Evolutionary conservation across 1,140 invertebrate species (phyloP), one percentile per base, ranked within the genome.

Genomic region (Papilio xuthus): DNA sequence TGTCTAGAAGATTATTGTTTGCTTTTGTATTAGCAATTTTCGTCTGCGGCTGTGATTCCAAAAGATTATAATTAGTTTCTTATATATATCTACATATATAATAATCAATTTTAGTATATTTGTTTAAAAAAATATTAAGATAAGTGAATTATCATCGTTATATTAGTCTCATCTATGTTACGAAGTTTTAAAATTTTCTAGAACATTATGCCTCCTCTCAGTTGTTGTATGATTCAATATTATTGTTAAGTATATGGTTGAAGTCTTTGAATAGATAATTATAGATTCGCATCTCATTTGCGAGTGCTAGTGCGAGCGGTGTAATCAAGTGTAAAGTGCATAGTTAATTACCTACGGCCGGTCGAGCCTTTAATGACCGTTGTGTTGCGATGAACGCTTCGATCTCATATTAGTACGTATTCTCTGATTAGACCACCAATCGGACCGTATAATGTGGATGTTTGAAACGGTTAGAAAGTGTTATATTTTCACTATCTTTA

Each of bases 311-410:
- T 53, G 50, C 50, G 50, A 6, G 41, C 37, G 50, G 71, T 4
- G 41, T 73, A 73, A 73, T 73, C 71, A 73, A 73, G 42, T 73
- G 41, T 73, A 13, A 73, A 73, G 71, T 73, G 71, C 71, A 26
- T 28, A 8, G 71, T 73, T 73, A 73, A 73, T 73, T 73, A 73
- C 71, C 71, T 73, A 23, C 71, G 71, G 42, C 23, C 12, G 71
- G 71, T 50, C 20, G 41, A 73, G 42, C 71, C 71, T 20, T 73
- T 73, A 73, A 73, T n/a, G 71, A 50, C 70, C 37, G 37, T 73
- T 73, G 71, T 73, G 37, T 42, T 26, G 37, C 37, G 3, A 23
- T 23, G 71, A 47, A 73, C 37, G 71, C 37, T 73, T 50, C 20
- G 20, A 71, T 71, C 69, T 42, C 32, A 71, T 42, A 71, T 71